Base-by-base conservation (phyloP, 2,113 vertebrate genomes). In the Psilopsiagon aurifrons region DNA sequence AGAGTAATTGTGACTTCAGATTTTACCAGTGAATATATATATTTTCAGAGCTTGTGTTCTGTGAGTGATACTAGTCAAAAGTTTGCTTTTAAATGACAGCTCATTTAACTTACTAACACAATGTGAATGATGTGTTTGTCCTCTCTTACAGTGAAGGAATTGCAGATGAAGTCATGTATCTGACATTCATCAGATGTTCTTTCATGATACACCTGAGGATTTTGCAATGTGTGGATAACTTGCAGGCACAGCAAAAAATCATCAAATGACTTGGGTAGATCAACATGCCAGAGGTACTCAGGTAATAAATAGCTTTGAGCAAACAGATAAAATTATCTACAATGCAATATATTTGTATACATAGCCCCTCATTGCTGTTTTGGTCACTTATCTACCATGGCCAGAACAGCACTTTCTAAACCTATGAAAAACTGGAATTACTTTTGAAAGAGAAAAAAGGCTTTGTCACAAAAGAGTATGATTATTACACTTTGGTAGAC, bases 231-330 rank as follows among this genome's bases (percentile, higher is more conserved):
- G 41, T 54, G 44, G 41, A 90, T 24, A 90, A 77, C 2, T 63
- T 16, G 59, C n/a, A 83, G 71, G 76, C 52, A 44, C 0, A 0
- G 11, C 2, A 31, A 71, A 82, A 60, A 83, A 52, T 4, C 1
- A 2, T 64, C 19, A 52, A 17, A 76, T 67, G 1, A 46, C 73
- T 84, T 86, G 37, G 27, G 64, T 67, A 64, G 43, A 92, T 73
- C 43, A 11, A 70, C n/a, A 25, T 68, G 59, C 12, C 59, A 77
- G 54, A 75, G 63, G 76, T 67, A 31, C 59, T 74, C 76, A 81
- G 79, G 51, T 94, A 92, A 93, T 86, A 71, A 70, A 37, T 90
- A 90, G 86, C 64, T 92, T 88, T 10, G 9, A 82, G 59, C 35
- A 94, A 88, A 88, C 35, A 92, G 78, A 63, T 84, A 86, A 63